These are phyloP conservation scores for Agonopterix arenella DNA, from an alignment of 2,888 invertebrate species.

Conservation along the genomic window DNA sequence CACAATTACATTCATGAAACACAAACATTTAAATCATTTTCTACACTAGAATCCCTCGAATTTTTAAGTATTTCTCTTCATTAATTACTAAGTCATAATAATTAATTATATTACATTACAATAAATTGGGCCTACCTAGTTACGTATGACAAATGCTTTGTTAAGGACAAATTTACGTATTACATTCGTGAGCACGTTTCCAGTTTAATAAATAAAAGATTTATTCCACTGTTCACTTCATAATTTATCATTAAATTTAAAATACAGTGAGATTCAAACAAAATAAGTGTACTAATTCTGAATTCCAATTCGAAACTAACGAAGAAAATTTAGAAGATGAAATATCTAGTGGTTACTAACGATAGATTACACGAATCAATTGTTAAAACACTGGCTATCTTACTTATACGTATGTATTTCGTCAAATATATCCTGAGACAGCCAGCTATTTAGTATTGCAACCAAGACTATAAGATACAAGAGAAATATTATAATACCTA, in stretches of 20 bases:
- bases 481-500: too few relatives aligned
- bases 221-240: constrained; percentile 34
- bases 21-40: constrained; percentile 67
- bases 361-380: too few relatives aligned
- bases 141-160: constrained; percentile 72
- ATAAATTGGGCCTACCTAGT: constrained; percentile 73
- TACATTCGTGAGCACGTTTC: constrained; percentile 62
- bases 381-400: too few relatives aligned
- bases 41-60: constrained; percentile 62
- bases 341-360: neutral
- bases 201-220: constrained; percentile 58
- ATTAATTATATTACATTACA: constrained; percentile 68
- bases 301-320: constrained; percentile 14
- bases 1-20: constrained; percentile 72
- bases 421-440: constrained; percentile 33
- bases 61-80: constrained; percentile 67
- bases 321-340: constrained; percentile 1
- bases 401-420: neutral
- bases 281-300: constrained; percentile 55
- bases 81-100: constrained; percentile 57
- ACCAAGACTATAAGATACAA: too few relatives aligned
- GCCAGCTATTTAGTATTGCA: constrained; percentile 9
- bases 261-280: constrained; percentile 41
- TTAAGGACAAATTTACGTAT: constrained; percentile 65
- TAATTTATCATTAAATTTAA: constrained; percentile 35